Evolutionary conservation across 2,113 vertebrate genomes (phyloP), one percentile per base, ranked within the genome.

Genomic region (Dicaeum eximium): DNA sequence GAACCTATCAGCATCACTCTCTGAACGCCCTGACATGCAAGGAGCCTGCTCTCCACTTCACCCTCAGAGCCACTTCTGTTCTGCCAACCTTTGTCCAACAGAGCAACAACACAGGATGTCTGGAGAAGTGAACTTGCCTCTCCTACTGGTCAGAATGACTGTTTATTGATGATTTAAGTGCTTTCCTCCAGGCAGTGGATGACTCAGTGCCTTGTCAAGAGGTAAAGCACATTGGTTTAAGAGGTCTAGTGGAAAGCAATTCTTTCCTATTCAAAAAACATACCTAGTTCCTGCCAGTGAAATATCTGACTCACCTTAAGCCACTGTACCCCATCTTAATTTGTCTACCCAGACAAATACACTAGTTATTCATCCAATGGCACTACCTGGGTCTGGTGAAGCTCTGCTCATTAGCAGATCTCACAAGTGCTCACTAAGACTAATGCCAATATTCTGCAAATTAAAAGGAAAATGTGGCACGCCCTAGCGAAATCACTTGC

Each of bases 111-210:
- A 24, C 14, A 66, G 4, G 25, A 58, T 80, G 13, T 78, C 66
- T 80, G 22, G n/a, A 91, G 53, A 82, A 95, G 71, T 13, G 2
- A 92, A 93, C 7, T 40, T 53, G 30, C 54, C 47, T 95, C 92
- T 79, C 73, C n/a, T 87, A 69, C 28, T 79, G 89, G 73, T 66
- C 25, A 86, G 15, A 93, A 93, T 21, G 54, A 33, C 33, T 71
- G 57, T 87, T 96, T 94, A 95, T 22, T 70, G 66, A 94, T 78
- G 77, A 96, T 97, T 96, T 95, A 96, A 96, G 51, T 80, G 60
- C 35, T 88, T 91, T 90, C 67, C 80, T 92, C 78, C 25, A 95
- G 64, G 88, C 91, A 96, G 51, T 66, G 72, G 48, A 97, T 95
- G 89, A 96, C 71, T 97, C 70, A 80, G 64, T 95, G 93, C 84